Conservation (phyloP, 1,140 invertebrate genomes). For the Prorops nasuta region DNA sequence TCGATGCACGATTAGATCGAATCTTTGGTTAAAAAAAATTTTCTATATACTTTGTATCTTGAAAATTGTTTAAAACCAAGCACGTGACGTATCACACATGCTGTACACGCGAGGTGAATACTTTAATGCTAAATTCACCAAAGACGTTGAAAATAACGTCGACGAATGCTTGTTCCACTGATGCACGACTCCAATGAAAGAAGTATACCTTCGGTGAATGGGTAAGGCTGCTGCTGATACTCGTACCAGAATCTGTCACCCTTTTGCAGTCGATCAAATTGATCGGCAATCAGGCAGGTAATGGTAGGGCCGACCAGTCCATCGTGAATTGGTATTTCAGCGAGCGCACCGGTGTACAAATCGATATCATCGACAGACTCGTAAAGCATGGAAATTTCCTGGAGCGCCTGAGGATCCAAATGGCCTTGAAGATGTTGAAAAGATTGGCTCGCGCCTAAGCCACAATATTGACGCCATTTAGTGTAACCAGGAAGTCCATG, state of each 20-base stretch:
- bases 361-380: constrained; percentile 82
- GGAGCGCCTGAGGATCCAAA: constrained; percentile 64
- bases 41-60: too few species aligned
- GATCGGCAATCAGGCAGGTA: constrained; percentile 81
- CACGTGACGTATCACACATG: too few species aligned
- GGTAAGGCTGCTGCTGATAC: constrained; percentile 62
- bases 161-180: too few species aligned
- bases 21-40: too few species aligned
- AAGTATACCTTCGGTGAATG: constrained; percentile 73
- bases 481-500: constrained; percentile 83
- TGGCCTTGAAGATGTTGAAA: constrained; percentile 74
- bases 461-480: constrained; percentile 73
- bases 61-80: too few species aligned
- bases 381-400: constrained; percentile 66
- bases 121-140: too few species aligned
- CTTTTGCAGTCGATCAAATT: constrained; percentile 75
- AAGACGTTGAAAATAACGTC: too few species aligned
- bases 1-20: too few species aligned
- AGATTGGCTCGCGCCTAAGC: constrained; percentile 62
- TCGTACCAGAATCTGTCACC: constrained; percentile 91
- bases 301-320: constrained; percentile 81
- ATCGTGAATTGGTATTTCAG: constrained; percentile 68
- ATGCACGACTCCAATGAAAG: too few species aligned
- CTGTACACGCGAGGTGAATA: too few species aligned
- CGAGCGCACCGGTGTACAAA: constrained; percentile 80